Percentiles rank a stretch among this genome's conserved stretches.
phyloP scores from a whole-genome alignment of 64 coral and sea anemone species.

The Dendronephthya gigantea region DNA sequence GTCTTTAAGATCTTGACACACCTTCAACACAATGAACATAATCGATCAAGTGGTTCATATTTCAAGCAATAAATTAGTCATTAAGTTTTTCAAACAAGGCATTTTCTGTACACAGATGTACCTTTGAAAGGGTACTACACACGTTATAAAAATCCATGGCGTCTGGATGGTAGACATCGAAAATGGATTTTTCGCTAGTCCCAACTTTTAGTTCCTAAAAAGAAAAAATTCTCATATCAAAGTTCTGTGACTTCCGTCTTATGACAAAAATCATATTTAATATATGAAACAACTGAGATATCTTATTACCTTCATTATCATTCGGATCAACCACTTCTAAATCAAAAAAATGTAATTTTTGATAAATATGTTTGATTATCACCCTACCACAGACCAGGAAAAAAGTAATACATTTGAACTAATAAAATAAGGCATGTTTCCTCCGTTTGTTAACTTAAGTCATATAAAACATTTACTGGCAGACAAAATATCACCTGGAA shows the following conservation, averaged over 20 bases:
- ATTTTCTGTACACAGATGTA: neutral
- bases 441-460: no score
- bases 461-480: neutral
- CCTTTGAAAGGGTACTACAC: conserved; percentile 80
- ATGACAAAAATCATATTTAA: neutral
- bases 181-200: conserved; percentile 76
- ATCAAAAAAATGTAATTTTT: conserved; percentile 7
- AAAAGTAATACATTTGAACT: no score
- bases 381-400: no score
- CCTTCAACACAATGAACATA: conserved; percentile 17
- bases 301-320: conserved; percentile 81
- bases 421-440: no score
- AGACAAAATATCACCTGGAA: no score
- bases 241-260: no score
- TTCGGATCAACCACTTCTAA: conserved; percentile 95
- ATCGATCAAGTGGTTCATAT: neutral
- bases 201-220: conserved; percentile 83
- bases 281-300: neutral
- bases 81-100: neutral
- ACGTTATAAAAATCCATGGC: conserved; percentile 72
- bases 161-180: conserved; percentile 88
- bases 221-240: no score
- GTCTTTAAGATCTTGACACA: conserved; percentile 79
- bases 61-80: no score
- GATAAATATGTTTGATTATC: neutral